Percentiles rank a stretch among this genome's conserved stretches.
Conservation (phyloP, 2,888 invertebrate genomes). For the Dyspetes luteomarginatus region DNA sequence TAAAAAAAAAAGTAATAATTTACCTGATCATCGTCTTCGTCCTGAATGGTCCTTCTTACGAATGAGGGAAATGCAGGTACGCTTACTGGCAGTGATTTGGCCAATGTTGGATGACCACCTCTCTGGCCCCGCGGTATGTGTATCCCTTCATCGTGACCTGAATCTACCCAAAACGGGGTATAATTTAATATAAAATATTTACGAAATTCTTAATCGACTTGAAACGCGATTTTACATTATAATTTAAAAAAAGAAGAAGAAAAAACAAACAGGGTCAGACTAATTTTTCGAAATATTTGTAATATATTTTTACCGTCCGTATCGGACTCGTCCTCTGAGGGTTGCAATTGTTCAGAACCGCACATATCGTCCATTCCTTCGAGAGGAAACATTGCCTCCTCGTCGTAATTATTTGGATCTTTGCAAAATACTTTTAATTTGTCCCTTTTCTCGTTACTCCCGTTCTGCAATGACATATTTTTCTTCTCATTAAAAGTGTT, state of each 20-base stretch:
- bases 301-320: conserved; percentile 87
- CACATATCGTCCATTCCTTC: conserved; percentile 88
- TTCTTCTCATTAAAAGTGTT: neutral
- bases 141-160: conserved; percentile 87
- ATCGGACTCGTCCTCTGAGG: conserved; percentile 86
- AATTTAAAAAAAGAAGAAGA: too few species aligned
- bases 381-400: conserved; percentile 91
- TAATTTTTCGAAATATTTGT: neutral
- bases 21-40: conserved; percentile 85
- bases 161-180: conserved; percentile 65
- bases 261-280: too few species aligned
- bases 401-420: conserved; percentile 84
- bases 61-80: conserved; percentile 87
- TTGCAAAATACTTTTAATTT: conserved; percentile 66
- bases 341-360: conserved; percentile 72
- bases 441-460: conserved; percentile 70
- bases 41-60: conserved; percentile 79
- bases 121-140: conserved; percentile 84
- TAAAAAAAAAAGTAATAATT: conserved; percentile 67
- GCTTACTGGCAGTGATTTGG: conserved; percentile 91
- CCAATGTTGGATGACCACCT: conserved; percentile 85
- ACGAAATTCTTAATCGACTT: too few species aligned
- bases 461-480: conserved; percentile 72
- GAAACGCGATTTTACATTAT: too few species aligned
- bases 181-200: neutral